phyloP scores from a whole-genome alignment of 2,797 vertebrate genomes.

The Tarsius wallacei region DNA sequence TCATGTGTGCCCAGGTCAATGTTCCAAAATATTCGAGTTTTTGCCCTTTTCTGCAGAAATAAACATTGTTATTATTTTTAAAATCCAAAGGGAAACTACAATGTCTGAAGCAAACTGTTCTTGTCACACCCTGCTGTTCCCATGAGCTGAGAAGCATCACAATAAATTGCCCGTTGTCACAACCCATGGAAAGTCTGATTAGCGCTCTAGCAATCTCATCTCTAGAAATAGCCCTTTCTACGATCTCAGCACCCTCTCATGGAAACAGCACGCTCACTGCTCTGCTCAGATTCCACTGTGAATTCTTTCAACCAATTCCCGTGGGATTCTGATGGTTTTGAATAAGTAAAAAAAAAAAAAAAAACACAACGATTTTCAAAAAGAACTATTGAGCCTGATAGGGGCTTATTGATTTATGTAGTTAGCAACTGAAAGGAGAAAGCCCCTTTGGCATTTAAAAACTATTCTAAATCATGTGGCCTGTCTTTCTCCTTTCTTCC shows the following conservation, averaged over 20 bases:
- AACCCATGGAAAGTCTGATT: slow-evolving; percentile 63
- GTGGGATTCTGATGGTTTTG: slow-evolving; percentile 30
- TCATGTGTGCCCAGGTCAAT: neutral
- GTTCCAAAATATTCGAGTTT: slow-evolving; percentile 14
- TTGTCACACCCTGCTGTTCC: slow-evolving; percentile 66
- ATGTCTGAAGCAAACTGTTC: slow-evolving; percentile 66
- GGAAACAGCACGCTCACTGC: slow-evolving; percentile 3
- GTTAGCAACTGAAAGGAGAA: slow-evolving; percentile 43
- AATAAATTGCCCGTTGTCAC: slow-evolving; percentile 72
- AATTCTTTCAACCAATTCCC: slow-evolving; percentile 27
- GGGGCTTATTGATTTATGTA: neutral
- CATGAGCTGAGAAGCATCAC: slow-evolving; percentile 71
- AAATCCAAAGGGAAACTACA: slow-evolving; percentile 54
- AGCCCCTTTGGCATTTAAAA: slow-evolving; percentile 16
- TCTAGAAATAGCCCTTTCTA: slow-evolving; percentile 66
- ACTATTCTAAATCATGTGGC: neutral
- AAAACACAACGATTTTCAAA: slow-evolving; percentile 39
- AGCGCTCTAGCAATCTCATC: slow-evolving; percentile 71
- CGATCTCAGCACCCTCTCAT: slow-evolving; percentile 16
- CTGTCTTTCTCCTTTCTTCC: neutral
- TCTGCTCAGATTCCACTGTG: neutral
- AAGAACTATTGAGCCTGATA: neutral
- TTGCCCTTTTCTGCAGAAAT: slow-evolving; percentile 3
- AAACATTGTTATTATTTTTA: slow-evolving; percentile 22
- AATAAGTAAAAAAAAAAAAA: slow-evolving; percentile 49